A percentile compares a stretch with the other conserved stretches of the same genome.
phyloP scores from a whole-genome alignment of 2,888 invertebrate species.

The Argyresthia albistria region DNA sequence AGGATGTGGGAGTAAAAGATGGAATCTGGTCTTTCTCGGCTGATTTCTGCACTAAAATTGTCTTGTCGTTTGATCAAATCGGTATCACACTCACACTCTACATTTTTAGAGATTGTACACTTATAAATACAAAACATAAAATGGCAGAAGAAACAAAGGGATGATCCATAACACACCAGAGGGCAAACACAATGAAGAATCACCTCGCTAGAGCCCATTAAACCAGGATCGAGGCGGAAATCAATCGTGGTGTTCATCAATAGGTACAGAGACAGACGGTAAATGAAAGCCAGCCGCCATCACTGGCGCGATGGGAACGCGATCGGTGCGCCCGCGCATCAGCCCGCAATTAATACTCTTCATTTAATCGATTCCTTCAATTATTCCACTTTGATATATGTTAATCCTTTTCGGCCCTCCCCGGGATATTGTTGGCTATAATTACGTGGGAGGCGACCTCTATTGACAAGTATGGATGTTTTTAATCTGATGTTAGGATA shows the following conservation, averaged over 20 bases:
- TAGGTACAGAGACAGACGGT: conserved; percentile 5
- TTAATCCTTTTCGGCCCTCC: conserved; percentile 63
- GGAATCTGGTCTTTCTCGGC: too few relatives aligned
- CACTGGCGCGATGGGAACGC: neutral
- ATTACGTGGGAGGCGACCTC: conserved; percentile 70
- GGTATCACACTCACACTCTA: too few relatives aligned
- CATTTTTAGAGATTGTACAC: too few relatives aligned
- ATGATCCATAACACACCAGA: too few relatives aligned
- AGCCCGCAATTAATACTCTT: conserved; percentile 69
- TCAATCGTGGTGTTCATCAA: neutral
- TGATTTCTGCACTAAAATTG: too few relatives aligned
- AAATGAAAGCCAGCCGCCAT: conserved; percentile 2
- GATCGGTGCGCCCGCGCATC: conserved; percentile 52
- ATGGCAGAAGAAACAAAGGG: too few relatives aligned
- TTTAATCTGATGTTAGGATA: conserved; percentile 72
- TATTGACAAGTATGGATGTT: conserved; percentile 71
- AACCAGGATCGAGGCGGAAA: too few relatives aligned
- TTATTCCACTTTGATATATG: conserved; percentile 69
- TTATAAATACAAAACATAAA: too few relatives aligned
- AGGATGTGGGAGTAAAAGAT: neutral
- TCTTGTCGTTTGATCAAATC: too few relatives aligned
- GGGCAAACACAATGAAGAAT: too few relatives aligned
- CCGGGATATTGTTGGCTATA: conserved; percentile 68
- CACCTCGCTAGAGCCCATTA: too few relatives aligned
- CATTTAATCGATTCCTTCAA: conserved; percentile 71